These are phyloP conservation scores for Rhabdomys dilectus DNA, from an alignment of 2,113 vertebrate genomes.

Conservation along the genomic window DNA sequence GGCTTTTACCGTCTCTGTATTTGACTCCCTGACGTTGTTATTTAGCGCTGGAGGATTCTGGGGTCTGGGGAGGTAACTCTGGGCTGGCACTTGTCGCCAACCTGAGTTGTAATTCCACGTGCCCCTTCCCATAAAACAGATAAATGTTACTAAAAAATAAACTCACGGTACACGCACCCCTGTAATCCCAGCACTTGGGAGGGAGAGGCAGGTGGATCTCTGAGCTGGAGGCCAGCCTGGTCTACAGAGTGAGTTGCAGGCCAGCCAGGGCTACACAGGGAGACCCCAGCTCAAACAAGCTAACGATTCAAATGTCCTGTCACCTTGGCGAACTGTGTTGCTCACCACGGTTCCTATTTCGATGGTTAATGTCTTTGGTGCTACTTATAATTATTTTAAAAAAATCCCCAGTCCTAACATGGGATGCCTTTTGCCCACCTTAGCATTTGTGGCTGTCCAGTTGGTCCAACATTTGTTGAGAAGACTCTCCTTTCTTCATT, in stretches of 20 bases:
- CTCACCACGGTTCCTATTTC: neutral
- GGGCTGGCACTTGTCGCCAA: neutral
- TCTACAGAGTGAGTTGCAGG: neutral
- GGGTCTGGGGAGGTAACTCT: neutral
- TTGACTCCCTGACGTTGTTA: neutral
- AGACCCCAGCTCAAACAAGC: neutral
- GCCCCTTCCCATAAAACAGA: neutral
- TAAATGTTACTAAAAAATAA: neutral
- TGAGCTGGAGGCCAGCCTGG: neutral
- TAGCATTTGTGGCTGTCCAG: neutral
- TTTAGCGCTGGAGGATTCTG: neutral
- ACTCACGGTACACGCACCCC: neutral
- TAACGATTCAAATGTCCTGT: neutral
- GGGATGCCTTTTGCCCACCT: neutral
- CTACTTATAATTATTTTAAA: neutral
- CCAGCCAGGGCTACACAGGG: neutral
- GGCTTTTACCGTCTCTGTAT: neutral
- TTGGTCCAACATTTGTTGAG: neutral
- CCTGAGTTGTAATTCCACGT: neutral
- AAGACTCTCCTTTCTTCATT: neutral
- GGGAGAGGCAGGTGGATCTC: neutral
- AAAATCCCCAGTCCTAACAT: neutral
- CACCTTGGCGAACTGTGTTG: neutral
- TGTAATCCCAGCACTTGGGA: neutral
- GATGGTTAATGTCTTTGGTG: neutral